Conservation (phyloP, 2,888 invertebrate species). For the Serrognathus titanus region DNA sequence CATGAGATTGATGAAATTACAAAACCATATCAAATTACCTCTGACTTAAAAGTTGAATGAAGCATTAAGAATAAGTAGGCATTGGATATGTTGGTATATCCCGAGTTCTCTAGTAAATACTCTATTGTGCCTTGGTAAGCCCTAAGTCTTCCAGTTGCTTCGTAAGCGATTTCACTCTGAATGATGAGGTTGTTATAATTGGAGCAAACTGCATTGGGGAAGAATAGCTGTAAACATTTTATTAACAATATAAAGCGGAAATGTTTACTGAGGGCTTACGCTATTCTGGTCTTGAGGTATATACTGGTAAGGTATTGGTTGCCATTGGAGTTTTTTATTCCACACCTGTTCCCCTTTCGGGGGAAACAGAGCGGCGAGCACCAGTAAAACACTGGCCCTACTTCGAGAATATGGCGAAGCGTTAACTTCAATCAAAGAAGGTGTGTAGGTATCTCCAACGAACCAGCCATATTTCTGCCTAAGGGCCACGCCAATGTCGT, state of each 20-base stretch:
- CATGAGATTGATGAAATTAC: too few relatives aligned
- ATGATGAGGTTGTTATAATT: too few relatives aligned
- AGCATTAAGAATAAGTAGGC: too few relatives aligned
- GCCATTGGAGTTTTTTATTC: constrained; percentile 46
- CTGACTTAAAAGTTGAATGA: too few relatives aligned
- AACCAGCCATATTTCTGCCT: constrained; percentile 59
- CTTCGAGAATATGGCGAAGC: constrained; percentile 68
- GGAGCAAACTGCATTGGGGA: too few relatives aligned
- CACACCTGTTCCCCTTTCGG: constrained; percentile 55
- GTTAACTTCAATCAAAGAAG: constrained; percentile 53
- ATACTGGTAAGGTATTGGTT: constrained; percentile 37
- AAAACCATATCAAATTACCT: too few relatives aligned
- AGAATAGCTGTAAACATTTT: too few relatives aligned
- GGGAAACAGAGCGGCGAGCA: constrained; percentile 66
- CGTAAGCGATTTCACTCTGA: too few relatives aligned
- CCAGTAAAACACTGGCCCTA: constrained; percentile 66
- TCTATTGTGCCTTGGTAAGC: too few relatives aligned
- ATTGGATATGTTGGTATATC: too few relatives aligned
- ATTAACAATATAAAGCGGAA: background rate
- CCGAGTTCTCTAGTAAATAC: too few relatives aligned
- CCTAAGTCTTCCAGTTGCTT: too few relatives aligned
- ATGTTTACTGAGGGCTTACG: constrained; percentile 22
- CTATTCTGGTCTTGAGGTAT: constrained; percentile 28
- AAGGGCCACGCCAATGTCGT: constrained; percentile 60
- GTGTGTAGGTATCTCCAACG: constrained; percentile 56